Percentiles rank a stretch among this genome's conserved stretches.
Conservation (phyloP, 2,113 vertebrate species). For the Macaca mulatta region DNA sequence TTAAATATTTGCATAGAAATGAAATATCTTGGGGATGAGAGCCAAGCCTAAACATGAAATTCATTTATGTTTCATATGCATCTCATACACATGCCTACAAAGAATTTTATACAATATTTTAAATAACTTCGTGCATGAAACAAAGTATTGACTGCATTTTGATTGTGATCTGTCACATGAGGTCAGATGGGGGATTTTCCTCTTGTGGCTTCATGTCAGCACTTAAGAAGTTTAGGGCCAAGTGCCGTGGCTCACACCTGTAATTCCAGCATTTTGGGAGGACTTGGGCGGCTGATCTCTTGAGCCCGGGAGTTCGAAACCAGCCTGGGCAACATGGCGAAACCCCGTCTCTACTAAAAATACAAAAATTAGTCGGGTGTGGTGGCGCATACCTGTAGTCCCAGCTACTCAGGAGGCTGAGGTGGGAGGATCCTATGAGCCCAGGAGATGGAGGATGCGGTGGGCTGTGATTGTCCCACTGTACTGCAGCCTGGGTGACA, state of each 20-base stretch:
- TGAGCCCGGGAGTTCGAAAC: too few relatives aligned
- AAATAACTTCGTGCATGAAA: background rate
- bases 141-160: background rate
- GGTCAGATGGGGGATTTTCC: background rate
- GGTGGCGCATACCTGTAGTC: background rate
- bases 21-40: background rate
- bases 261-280: too few relatives aligned
- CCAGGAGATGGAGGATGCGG: background rate
- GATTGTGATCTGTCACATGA: background rate
- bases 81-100: background rate
- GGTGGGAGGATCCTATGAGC: background rate
- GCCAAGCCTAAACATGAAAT: background rate
- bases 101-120: background rate
- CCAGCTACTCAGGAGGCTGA: background rate
- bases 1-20: background rate
- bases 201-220: background rate
- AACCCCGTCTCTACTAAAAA: too few relatives aligned
- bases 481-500: too few relatives aligned
- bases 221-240: background rate
- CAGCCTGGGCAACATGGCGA: too few relatives aligned
- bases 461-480: too few relatives aligned
- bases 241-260: too few relatives aligned
- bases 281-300: too few relatives aligned
- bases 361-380: background rate
- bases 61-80: background rate